A percentile compares a stretch with the other conserved stretches of the same genome.
These are phyloP conservation scores for Ennomos fuscantarius DNA, from an alignment of 2,888 invertebrate species.

Conservation along the genomic window DNA sequence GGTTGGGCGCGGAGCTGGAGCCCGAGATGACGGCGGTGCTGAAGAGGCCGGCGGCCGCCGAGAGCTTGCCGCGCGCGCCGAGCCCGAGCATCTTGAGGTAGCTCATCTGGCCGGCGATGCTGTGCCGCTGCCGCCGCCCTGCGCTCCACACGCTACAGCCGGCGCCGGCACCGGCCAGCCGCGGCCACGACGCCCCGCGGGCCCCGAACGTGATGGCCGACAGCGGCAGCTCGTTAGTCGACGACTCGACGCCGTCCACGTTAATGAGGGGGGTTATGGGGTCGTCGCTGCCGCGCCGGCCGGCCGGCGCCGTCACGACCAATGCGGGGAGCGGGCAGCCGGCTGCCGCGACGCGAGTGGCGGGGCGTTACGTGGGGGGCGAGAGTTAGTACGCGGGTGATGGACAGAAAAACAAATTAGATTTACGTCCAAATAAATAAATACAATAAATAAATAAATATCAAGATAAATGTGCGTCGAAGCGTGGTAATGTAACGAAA, in stretches of 20 bases:
- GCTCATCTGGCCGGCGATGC: slow-evolving; percentile 98
- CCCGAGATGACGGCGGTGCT: slow-evolving; percentile 98
- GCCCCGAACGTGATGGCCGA: slow-evolving; percentile 84
- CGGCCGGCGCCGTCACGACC: slow-evolving; percentile 52
- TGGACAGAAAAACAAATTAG: slow-evolving; percentile 65
- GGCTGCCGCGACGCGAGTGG: slow-evolving; percentile 31
- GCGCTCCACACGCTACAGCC: slow-evolving; percentile 75
- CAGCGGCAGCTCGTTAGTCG: slow-evolving; percentile 89
- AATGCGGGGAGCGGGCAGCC: slow-evolving; percentile 44
- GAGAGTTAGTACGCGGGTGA: slow-evolving; percentile 63
- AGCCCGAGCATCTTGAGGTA: slow-evolving; percentile 96
- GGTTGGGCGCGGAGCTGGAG: slow-evolving; percentile 95
- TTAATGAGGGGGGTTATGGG: slow-evolving; percentile 70
- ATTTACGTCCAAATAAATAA: slow-evolving; percentile 50
- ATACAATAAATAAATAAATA: slow-evolving; percentile 40
- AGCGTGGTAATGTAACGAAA: slow-evolving; percentile 51
- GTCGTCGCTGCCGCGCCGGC: slow-evolving; percentile 53
- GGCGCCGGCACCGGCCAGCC: slow-evolving; percentile 46
- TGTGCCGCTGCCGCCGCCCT: slow-evolving; percentile 96
- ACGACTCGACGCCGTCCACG: slow-evolving; percentile 82
- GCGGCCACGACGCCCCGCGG: slow-evolving; percentile 56
- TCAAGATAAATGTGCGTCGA: slow-evolving; percentile 45
- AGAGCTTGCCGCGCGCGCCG: slow-evolving; percentile 84
- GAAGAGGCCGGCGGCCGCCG: slow-evolving; percentile 93
- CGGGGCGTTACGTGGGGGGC: slow-evolving; percentile 58